phyloP scores from a whole-genome alignment of 2,797 vertebrate species.

The Melanogrammus aeglefinus region DNA sequence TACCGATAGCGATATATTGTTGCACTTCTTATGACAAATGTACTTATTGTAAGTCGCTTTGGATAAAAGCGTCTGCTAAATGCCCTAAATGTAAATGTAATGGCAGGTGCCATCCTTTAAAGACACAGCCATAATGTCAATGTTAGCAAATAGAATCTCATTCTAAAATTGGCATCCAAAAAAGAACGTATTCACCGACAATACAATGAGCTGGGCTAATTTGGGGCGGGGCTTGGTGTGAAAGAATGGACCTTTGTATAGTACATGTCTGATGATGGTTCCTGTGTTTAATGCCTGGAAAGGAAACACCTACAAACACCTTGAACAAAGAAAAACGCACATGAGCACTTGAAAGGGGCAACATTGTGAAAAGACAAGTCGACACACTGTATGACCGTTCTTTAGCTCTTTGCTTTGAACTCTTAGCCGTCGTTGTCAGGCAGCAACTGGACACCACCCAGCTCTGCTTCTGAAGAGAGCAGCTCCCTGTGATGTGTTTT shows the following conservation, averaged over 20 bases:
- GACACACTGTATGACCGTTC: slow-evolving; percentile 53
- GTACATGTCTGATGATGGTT: slow-evolving; percentile 13
- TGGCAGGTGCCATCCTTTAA: neutral
- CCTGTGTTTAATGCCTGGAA: slow-evolving; percentile 44
- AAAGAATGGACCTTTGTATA: too few species aligned
- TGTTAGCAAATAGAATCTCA: neutral
- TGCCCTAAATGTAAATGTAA: too few species aligned
- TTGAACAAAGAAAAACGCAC: slow-evolving; percentile 39
- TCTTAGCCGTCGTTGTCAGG: too few species aligned
- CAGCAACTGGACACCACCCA: too few species aligned
- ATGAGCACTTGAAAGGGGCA: slow-evolving; percentile 45
- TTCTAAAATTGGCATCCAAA: neutral
- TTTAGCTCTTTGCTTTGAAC: slow-evolving; percentile 44
- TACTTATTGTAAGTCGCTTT: too few species aligned
- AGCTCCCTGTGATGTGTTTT: slow-evolving; percentile 34
- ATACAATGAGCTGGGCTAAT: neutral
- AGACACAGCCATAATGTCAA: neutral
- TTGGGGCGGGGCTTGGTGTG: neutral
- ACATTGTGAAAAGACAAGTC: slow-evolving; percentile 37
- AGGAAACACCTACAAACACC: slow-evolving; percentile 47
- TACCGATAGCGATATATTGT: too few species aligned
- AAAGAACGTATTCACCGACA: neutral
- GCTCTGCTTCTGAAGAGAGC: slow-evolving; percentile 29
- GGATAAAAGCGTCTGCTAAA: too few species aligned
- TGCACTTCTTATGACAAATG: too few species aligned